Base-by-base conservation (phyloP, 2,888 invertebrate species). In the Hermaeophaga mercurialis region DNA sequence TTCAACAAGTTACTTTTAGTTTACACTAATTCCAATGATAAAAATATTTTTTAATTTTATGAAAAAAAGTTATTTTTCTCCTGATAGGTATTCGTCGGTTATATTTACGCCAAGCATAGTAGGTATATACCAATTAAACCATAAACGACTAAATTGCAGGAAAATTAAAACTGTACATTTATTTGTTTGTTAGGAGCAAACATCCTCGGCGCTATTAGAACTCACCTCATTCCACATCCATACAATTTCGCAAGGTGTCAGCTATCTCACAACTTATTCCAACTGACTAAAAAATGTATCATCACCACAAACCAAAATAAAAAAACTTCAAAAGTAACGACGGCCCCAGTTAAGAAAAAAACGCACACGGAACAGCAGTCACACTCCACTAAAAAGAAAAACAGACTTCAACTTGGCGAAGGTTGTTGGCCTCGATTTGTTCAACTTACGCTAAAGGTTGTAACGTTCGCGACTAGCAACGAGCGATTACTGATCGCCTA, bases 191-290 rank as follows among this genome's bases (percentile, higher is more conserved):
- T n/a, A n/a, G 9, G 12, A 31, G 3, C 31, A 31, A 31, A 31
- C 5, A 28, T 9, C 28, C 7, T 28, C 7, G n/a, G 8, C 28
- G 28, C 22, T 22, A 22, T 24, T 28, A 31, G n/a, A 52, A 63
- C 65, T 65, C 56, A 66, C 66, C 64, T 66, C 65, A 66, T 66
- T 66, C 66, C 66, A 66, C 66, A 66, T 66, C 60, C 65, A 65
- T 62, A 59, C 45, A 45, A 41, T 22, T 24, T 39, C 43, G 43
- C 24, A 18, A 26, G 14, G 8, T 47, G 50, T 47, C 55, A 41
- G 41, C 54, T 45, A 14, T 41, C 45, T 26, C 26, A 47, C 24
- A 39, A 31, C 14, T 61, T 47, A 61, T 56, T 61, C 61, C 61
- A 50, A 54, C 6, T 9, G 22, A 17, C 15, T 45, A 33, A 45